Conservation (phyloP, 2,797 vertebrate species). For the Tauraco hartlaubi region DNA sequence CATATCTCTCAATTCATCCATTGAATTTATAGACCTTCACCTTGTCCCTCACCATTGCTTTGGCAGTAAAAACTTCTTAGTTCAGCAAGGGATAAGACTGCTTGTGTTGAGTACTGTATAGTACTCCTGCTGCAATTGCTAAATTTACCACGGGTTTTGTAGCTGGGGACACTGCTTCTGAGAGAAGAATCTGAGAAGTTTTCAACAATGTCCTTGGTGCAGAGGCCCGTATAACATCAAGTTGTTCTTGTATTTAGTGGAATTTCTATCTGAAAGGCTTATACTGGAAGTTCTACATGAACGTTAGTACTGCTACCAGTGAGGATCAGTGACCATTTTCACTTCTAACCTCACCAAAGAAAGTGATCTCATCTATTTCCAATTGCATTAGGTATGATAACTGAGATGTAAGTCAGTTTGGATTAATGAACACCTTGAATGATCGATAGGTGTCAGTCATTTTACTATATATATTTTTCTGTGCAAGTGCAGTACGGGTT, state of each 20-base stretch:
- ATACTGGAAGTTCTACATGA: neutral
- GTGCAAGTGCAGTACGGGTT: neutral
- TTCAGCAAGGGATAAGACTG: neutral
- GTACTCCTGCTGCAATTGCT: neutral
- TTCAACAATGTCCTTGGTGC: neutral
- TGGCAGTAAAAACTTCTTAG: conserved; percentile 10
- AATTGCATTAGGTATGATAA: neutral
- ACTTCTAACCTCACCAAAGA: neutral
- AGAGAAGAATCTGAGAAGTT: neutral
- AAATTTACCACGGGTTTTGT: neutral
- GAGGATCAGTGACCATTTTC: neutral
- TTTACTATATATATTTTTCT: neutral
- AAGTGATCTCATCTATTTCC: neutral
- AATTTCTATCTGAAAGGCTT: neutral
- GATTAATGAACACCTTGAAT: neutral
- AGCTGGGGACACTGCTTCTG: neutral
- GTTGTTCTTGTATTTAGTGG: neutral
- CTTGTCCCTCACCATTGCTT: neutral
- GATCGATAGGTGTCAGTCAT: neutral
- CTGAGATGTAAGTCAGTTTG: neutral
- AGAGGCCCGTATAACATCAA: neutral
- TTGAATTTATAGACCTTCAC: neutral
- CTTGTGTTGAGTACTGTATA: neutral
- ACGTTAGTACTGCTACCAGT: neutral
- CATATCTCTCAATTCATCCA: neutral